Conservation (phyloP, 1,140 invertebrate species). For the Apis florea region DNA sequence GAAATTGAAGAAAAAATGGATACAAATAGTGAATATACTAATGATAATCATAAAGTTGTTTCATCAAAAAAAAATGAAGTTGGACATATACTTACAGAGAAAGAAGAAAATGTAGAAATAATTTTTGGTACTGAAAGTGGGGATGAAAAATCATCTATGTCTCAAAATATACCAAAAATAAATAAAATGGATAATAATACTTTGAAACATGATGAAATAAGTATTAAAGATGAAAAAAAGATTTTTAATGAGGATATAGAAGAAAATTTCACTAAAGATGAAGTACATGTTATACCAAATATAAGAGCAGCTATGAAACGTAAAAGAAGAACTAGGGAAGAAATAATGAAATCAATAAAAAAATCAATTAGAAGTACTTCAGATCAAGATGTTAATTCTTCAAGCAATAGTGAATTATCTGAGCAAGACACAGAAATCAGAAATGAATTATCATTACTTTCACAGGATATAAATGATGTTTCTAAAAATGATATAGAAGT, state of each 20-base stretch:
- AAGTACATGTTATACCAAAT: conserved; percentile 46
- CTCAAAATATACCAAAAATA: neutral
- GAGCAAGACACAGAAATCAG: conserved; percentile 32
- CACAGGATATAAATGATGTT: neutral
- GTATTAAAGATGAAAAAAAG: conserved; percentile 41
- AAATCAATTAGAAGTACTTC: conserved; percentile 49
- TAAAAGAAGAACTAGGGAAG: conserved; percentile 59
- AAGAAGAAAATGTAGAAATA: conserved; percentile 53
- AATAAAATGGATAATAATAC: neutral
- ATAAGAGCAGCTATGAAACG: conserved; percentile 58
- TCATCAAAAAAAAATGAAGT: conserved; percentile 16
- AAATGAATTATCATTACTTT: conserved; percentile 12
- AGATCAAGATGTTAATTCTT: conserved; percentile 30
- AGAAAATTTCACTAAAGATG: conserved; percentile 52
- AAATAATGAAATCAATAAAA: conserved; percentile 60
- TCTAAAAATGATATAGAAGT: conserved; percentile 17
- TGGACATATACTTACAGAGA: conserved; percentile 13
- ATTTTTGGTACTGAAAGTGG: conserved; percentile 63
- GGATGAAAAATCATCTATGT: conserved; percentile 42
- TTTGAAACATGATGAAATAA: neutral
- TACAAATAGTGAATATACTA: neutral
- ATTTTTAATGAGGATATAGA: conserved; percentile 36
- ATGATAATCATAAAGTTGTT: neutral
- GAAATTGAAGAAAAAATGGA: conserved; percentile 11
- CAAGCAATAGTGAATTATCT: conserved; percentile 40